Evolutionary conservation across 1,140 invertebrate genomes (phyloP).

Genomic region (Diachasmimorpha longicaudata): DNA sequence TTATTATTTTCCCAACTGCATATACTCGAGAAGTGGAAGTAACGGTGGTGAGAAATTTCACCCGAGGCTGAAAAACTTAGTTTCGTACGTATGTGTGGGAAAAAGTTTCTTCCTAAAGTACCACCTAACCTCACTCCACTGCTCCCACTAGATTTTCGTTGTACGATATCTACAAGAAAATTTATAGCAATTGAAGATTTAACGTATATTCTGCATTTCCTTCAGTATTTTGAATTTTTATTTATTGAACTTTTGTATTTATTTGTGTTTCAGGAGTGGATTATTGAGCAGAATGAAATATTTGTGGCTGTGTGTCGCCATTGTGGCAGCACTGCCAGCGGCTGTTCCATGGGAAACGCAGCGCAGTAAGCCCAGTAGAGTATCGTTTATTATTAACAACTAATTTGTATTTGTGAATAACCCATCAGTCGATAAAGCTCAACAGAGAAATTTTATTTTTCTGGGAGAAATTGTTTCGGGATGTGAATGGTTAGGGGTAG

Average conservation of each 20-base stretch:
- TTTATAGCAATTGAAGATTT: not conserved
- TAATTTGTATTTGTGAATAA: not conserved
- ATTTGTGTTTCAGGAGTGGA: slow-evolving; percentile 36
- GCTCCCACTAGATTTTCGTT: not conserved
- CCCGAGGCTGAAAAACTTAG: slow-evolving; percentile 4
- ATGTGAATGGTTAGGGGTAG: too few species aligned
- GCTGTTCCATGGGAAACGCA: slow-evolving; percentile 46
- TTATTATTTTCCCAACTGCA: slow-evolving; percentile 27
- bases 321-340: slow-evolving; percentile 45
- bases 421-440: too few species aligned
- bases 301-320: slow-evolving; percentile 46
- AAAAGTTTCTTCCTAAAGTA: not conserved
- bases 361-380: slow-evolving; percentile 51
- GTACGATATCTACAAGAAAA: not conserved
- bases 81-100: not conserved
- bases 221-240: not conserved
- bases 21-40: not conserved
- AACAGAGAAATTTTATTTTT: too few species aligned
- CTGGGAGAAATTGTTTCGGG: too few species aligned
- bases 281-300: slow-evolving; percentile 43
- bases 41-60: slow-evolving; percentile 5
- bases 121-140: not conserved
- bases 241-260: not conserved
- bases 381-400: slow-evolving; percentile 29
- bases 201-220: not conserved